Base-by-base conservation (phyloP, 2,113 vertebrate genomes). In the Sebastes fasciatus region DNA sequence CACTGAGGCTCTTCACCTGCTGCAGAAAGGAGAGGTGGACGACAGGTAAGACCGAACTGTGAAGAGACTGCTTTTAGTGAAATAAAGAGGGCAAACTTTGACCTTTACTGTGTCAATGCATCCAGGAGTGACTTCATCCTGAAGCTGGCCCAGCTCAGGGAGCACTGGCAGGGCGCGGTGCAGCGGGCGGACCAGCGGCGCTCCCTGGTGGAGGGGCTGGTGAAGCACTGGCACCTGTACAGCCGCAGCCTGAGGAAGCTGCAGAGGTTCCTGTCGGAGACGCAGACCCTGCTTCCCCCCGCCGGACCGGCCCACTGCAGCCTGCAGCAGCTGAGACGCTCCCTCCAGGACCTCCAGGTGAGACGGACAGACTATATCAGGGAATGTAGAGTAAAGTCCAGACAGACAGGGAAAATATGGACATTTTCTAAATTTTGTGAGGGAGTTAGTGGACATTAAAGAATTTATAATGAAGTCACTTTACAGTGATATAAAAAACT, bases 171-270 rank as follows among this genome's bases (percentile, higher is more conserved):
- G 86, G 95, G 92, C 0, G 95, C 96, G 0, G 92, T 95, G 69
- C 92, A 77, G 74, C 84, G 94, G 46, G 85, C 94, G 14, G 94
- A 93, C 79, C 96, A 96, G 90, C 95, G 96, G 82, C 96, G 96
- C 86, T 87, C 86, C 0, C 93, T 96, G 48, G 92, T 97, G 0
- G 92, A 95, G 17, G 93, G 87, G 23, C 92, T 96, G 1, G 89
- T 97, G 81, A 94, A 91, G 70, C 95, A 94, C 78, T 98, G 97
- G 97, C 96, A 94, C 57, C 87, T 92, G 63, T 98, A 98, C 90
- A 90, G 19, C 57, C 89, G 90, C 54, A 95, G 96, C 2, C 79
- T 94, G 74, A 91, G 74, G 82, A 96, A 95, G 86, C 92, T 98
- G 61, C 92, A 58, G 62, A 94, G 73, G 51, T 95, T 97, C 87